Evolutionary conservation across 2,113 vertebrate species (phyloP).

Genomic region (Pelvicachromis taeniatus): DNA sequence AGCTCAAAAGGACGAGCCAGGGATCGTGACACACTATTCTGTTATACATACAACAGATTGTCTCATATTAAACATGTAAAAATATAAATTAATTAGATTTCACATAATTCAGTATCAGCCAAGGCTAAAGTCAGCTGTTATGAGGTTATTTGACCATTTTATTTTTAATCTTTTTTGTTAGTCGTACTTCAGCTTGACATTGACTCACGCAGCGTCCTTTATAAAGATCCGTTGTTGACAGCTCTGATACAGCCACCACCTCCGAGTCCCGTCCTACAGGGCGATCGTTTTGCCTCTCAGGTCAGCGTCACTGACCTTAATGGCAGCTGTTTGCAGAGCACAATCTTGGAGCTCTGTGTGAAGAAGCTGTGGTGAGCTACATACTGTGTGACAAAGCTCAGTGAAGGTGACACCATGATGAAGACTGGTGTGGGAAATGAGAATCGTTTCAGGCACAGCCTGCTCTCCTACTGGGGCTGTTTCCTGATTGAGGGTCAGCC

Average conservation of each 20-base stretch:
- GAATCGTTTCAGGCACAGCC: not conserved
- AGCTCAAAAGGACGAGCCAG: not conserved
- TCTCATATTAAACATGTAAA: not conserved
- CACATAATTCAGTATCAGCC: not conserved
- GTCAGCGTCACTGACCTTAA: conserved; percentile 23
- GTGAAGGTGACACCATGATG: conserved; percentile 34
- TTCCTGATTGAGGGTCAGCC: not conserved
- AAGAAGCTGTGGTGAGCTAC: not conserved
- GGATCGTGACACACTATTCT: not conserved
- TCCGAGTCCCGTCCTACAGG: not conserved
- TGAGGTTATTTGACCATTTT: not conserved
- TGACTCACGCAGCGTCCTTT: not conserved
- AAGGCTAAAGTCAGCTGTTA: not conserved
- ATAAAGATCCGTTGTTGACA: not conserved
- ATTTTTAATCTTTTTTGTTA: not conserved
- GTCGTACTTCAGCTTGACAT: not conserved
- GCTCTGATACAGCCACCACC: not conserved
- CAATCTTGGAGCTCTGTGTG: conserved; percentile 30
- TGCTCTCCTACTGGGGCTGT: not conserved
- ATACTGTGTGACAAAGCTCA: conserved; percentile 4
- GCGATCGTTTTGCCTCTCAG: not conserved
- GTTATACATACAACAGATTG: not conserved
- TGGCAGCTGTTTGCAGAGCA: not conserved
- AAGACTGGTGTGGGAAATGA: not conserved
- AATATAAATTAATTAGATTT: not conserved